phyloP scores from a whole-genome alignment of 2,797 vertebrate genomes.

The Apogon talboti region DNA sequence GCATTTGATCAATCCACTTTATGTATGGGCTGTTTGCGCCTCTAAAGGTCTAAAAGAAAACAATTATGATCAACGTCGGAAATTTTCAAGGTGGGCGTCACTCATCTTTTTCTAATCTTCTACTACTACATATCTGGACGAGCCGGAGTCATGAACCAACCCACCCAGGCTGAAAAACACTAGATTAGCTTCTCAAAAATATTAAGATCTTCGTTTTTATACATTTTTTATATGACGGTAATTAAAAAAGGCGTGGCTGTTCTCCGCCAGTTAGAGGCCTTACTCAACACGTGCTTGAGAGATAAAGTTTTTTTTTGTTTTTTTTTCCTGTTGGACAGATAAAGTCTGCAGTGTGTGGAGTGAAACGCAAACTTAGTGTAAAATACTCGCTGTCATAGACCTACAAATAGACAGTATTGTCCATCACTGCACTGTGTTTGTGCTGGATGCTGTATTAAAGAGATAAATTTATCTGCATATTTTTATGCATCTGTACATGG shows the following conservation, averaged over 20 bases:
- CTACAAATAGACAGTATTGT: no score
- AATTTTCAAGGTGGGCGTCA: background rate
- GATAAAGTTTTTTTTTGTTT: no score
- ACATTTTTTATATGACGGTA: no score
- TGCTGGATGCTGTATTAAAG: no score
- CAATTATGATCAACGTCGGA: constrained; percentile 26
- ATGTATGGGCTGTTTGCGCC: background rate
- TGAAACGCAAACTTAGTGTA: no score
- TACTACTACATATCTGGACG: background rate
- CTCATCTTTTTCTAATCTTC: background rate
- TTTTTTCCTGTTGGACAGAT: no score
- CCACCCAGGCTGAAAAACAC: background rate
- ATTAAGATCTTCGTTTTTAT: background rate
- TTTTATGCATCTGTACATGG: no score
- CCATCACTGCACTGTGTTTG: no score
- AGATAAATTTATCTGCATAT: no score
- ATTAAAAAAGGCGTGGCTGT: background rate
- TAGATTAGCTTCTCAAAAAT: background rate
- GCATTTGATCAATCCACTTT: rapidly evolving
- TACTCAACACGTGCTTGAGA: no score
- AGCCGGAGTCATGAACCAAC: background rate
- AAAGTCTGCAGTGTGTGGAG: no score
- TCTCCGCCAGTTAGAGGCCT: background rate
- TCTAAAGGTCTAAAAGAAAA: constrained; percentile 1
- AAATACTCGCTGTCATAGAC: no score